Conservation (phyloP, 1,140 invertebrate species). For the Brachionus manjavacas region DNA sequence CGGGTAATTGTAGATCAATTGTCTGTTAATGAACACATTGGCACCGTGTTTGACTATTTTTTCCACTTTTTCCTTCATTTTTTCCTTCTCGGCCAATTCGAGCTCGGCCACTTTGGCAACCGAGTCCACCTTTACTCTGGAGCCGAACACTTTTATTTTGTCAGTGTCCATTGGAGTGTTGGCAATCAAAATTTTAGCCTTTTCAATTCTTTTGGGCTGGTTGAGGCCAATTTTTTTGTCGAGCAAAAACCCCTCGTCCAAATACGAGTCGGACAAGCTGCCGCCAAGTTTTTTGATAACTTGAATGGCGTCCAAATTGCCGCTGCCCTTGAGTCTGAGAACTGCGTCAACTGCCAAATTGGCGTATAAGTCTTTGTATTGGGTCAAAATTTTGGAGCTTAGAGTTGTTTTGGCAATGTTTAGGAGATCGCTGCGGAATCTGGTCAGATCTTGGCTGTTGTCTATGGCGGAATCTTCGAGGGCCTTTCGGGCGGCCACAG, state of each 20-base stretch:
- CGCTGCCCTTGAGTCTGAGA: conserved; percentile 74
- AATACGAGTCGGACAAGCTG: conserved; percentile 83
- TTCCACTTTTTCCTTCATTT: conserved; percentile 98
- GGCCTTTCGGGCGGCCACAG: conserved; percentile 74
- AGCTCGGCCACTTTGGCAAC: conserved; percentile 96
- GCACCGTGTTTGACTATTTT: conserved; percentile 91
- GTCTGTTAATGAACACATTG: conserved; percentile 98
- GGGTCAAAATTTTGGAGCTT: conserved; percentile 94
- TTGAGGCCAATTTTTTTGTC: conserved; percentile 91
- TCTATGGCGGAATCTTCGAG: conserved; percentile 72
- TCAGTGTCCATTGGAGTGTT: conserved; percentile 99
- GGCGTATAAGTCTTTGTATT: conserved; percentile 94
- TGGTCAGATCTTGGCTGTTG: conserved; percentile 70
- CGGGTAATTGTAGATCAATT: conserved; percentile 99
- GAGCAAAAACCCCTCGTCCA: conserved; percentile 92
- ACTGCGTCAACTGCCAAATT: conserved; percentile 92
- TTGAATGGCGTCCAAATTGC: conserved; percentile 90
- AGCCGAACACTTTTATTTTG: conserved; percentile 97
- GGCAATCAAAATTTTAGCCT: conserved; percentile 92
- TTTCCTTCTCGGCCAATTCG: conserved; percentile 95
- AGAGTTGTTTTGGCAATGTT: conserved; percentile 96
- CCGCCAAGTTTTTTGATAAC: conserved; percentile 94
- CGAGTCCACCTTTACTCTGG: conserved; percentile 91
- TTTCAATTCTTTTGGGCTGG: conserved; percentile 82
- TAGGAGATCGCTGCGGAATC: conserved; percentile 80